A percentile compares a stretch with the other conserved stretches of the same genome.
Conservation (phyloP, 2,113 vertebrate genomes). For the Harpagus bidentatus region DNA sequence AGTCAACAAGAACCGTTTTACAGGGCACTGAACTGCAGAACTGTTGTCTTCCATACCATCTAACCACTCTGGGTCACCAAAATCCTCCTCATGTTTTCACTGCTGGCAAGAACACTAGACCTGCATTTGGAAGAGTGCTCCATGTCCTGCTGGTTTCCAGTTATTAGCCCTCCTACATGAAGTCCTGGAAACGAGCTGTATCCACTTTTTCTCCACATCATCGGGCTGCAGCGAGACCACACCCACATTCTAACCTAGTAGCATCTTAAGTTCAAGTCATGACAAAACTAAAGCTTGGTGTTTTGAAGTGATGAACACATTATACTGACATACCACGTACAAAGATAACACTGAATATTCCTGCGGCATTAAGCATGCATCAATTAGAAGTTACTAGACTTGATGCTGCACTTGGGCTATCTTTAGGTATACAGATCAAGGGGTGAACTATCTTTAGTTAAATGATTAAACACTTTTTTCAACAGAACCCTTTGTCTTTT, state of each 20-base stretch:
- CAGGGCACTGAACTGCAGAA: neutral
- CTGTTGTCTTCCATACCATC: no score
- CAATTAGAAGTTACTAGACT: neutral
- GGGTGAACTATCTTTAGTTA: neutral
- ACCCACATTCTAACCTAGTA: neutral
- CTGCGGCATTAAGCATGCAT: neutral
- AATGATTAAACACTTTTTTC: neutral
- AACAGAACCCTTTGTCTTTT: neutral
- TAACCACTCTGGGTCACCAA: neutral
- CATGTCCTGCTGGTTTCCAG: neutral
- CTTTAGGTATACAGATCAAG: neutral
- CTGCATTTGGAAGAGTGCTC: neutral
- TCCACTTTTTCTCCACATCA: neutral
- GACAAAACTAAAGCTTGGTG: neutral
- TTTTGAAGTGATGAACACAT: neutral
- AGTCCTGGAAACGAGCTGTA: neutral
- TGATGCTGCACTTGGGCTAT: neutral
- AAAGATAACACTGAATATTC: neutral
- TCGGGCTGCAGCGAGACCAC: neutral
- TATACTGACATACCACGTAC: rapidly evolving
- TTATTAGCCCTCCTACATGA: no score
- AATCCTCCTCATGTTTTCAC: neutral
- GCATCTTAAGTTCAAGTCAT: neutral
- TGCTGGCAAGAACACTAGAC: neutral
- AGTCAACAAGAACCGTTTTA: neutral